Evolutionary conservation across 2,797 vertebrate genomes (phyloP).

Genomic region (Propithecus deckenii): DNA sequence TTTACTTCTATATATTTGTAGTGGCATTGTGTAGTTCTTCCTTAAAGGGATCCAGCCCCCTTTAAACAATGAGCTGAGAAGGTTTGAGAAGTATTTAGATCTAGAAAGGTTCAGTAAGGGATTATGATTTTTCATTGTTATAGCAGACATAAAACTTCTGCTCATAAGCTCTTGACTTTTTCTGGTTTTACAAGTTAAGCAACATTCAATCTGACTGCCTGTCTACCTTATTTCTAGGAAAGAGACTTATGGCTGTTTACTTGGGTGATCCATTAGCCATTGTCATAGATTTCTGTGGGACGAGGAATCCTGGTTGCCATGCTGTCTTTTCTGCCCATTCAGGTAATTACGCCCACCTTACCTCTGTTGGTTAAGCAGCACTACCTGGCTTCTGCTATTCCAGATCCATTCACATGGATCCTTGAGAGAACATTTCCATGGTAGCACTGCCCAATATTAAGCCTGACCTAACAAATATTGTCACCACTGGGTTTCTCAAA

Average conservation of each 20-base stretch:
- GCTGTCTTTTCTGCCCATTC: not conserved
- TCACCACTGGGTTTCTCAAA: not conserved
- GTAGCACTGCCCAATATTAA: not conserved
- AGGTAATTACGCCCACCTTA: not conserved
- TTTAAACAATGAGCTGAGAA: not conserved
- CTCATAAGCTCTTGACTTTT: not conserved
- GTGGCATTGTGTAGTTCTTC: not conserved
- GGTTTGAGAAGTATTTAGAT: not conserved
- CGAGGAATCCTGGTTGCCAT: not conserved
- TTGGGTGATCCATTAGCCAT: not conserved
- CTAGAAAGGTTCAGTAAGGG: not conserved
- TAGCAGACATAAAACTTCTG: not conserved
- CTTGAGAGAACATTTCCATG: not conserved
- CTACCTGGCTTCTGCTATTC: not conserved
- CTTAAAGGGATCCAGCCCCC: not conserved
- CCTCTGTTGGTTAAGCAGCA: not conserved
- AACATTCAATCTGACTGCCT: not conserved
- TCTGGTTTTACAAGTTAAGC: not conserved
- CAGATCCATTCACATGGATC: not conserved
- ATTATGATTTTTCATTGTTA: not conserved
- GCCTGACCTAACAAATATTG: not conserved
- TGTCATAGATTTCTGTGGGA: not conserved
- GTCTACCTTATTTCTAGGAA: not conserved
- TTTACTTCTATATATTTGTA: not conserved
- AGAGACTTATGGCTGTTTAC: no score